phyloP scores from a whole-genome alignment of 1,140 invertebrate genomes.

The Vanessa tameamea region DNA sequence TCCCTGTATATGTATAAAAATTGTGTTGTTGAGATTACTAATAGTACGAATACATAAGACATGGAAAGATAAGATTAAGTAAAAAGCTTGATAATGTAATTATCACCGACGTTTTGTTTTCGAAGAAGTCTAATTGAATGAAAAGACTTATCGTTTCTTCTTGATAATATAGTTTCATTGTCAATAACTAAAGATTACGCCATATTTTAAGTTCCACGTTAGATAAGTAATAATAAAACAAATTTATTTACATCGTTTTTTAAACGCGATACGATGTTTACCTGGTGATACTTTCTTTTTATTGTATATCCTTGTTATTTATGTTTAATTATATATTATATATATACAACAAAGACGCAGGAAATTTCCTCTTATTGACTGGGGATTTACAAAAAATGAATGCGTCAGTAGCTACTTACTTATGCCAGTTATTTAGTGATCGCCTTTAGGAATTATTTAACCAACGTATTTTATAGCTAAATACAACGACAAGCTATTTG shows the following conservation, averaged over 20 bases:
- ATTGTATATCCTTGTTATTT: background rate
- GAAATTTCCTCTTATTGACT: constrained; percentile 7
- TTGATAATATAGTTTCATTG: background rate
- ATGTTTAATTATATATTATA: background rate
- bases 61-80: constrained; percentile 21
- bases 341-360: background rate
- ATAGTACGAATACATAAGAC: constrained; percentile 17
- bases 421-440: constrained; percentile 20
- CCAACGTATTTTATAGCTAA: background rate
- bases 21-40: constrained; percentile 23
- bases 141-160: constrained; percentile 15
- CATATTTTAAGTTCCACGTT: background rate
- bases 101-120: constrained; percentile 21
- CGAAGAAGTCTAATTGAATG: constrained; percentile 23
- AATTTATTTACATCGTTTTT: background rate
- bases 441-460: constrained; percentile 29
- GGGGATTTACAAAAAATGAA: constrained; percentile 15
- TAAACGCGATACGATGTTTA: too few relatives aligned
- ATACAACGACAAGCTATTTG: background rate
- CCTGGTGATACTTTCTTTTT: too few relatives aligned
- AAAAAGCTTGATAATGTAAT: constrained; percentile 12
- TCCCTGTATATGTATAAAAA: background rate
- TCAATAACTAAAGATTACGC: background rate
- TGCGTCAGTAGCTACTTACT: constrained; percentile 18
- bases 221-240: background rate